Evolutionary conservation across 2,888 invertebrate species (phyloP).

Genomic region (Luperina testacea): DNA sequence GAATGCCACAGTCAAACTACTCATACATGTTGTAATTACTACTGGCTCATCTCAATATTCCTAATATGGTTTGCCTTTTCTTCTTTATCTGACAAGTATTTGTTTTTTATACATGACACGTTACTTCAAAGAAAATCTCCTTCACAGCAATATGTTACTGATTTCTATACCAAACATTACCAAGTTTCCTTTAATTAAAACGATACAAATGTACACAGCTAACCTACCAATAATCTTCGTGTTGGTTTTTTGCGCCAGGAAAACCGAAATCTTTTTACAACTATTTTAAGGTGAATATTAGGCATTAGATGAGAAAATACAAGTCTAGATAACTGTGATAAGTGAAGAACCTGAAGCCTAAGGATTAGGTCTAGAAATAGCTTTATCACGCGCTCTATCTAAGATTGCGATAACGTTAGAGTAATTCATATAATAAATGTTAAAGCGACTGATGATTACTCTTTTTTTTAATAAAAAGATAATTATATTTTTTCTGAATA

Average conservation of each 20-base stretch:
- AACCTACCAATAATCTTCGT: background rate
- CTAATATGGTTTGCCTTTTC: no score
- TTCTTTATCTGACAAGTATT: no score
- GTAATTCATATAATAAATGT: constrained; percentile 3
- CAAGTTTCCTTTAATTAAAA: no score
- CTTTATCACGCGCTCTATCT: constrained; percentile 9
- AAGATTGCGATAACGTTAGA: constrained; percentile 21
- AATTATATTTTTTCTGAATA: background rate
- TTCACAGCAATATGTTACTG: no score
- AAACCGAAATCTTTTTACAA: background rate
- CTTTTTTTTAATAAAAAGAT: background rate
- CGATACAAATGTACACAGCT: background rate
- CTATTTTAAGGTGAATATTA: constrained; percentile 21
- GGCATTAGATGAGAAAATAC: constrained; percentile 8
- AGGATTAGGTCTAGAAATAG: constrained; percentile 31
- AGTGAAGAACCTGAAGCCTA: constrained; percentile 11
- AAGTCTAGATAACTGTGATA: constrained; percentile 41
- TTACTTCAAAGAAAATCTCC: no score
- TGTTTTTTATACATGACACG: no score
- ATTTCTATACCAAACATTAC: no score
- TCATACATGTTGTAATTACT: no score
- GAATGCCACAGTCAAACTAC: background rate
- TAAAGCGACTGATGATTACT: background rate
- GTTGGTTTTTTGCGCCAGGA: background rate
- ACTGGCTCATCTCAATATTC: no score